Conservation (phyloP, 2,888 invertebrate species). For the Hirtodrosophila cameraria region DNA sequence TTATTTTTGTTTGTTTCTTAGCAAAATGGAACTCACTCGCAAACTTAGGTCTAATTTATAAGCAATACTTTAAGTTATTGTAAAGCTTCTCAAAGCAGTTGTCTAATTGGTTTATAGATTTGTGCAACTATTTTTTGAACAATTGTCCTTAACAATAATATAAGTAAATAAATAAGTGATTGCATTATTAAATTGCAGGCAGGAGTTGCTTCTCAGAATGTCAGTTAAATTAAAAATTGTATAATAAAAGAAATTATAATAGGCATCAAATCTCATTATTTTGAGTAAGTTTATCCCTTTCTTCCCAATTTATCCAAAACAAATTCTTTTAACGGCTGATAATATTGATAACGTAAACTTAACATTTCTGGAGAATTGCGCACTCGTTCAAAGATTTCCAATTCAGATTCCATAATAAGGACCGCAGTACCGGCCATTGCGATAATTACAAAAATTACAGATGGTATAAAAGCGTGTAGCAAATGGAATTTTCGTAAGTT, state of each 20-base stretch:
- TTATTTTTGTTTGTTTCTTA: too few species aligned
- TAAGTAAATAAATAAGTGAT: too few species aligned
- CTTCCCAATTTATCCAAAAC: slow-evolving; percentile 74
- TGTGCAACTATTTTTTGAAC: neutral
- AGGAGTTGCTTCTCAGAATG: too few species aligned
- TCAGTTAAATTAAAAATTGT: neutral
- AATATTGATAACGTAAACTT: slow-evolving; percentile 91
- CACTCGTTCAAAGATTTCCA: slow-evolving; percentile 88
- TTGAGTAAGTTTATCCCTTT: slow-evolving; percentile 39
- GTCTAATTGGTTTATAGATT: neutral
- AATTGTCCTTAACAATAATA: too few species aligned
- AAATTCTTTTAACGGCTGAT: slow-evolving; percentile 91
- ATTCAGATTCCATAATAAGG: slow-evolving; percentile 91
- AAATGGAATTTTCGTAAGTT: slow-evolving; percentile 86
- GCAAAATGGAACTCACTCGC: neutral
- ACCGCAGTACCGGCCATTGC: slow-evolving; percentile 89
- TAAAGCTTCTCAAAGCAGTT: neutral
- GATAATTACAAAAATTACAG: slow-evolving; percentile 90
- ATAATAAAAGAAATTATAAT: neutral
- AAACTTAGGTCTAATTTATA: neutral
- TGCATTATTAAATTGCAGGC: too few species aligned
- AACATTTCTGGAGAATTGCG: slow-evolving; percentile 91
- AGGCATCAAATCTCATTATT: neutral
- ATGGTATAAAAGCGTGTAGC: slow-evolving; percentile 90
- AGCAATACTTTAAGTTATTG: neutral